Evolutionary conservation across 2,797 vertebrate species (phyloP).

Genomic region (Schizopygopsis malacanthus): DNA sequence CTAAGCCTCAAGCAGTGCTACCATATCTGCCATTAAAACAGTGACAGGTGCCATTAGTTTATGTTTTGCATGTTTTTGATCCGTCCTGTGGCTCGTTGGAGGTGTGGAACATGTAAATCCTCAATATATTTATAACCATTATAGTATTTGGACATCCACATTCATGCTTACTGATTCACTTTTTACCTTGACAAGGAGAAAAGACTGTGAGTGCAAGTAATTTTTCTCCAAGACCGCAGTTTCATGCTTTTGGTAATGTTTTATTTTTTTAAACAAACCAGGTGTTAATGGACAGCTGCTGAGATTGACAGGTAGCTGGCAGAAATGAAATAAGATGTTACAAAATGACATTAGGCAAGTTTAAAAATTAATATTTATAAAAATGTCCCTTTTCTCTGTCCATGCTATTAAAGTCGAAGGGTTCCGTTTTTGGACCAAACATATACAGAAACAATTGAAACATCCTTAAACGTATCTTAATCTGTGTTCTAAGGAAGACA

Average conservation of each 20-base stretch:
- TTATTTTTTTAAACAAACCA: constrained; percentile 31
- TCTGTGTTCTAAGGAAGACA: no score
- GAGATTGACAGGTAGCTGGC: constrained; percentile 65
- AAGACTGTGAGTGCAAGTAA: constrained; percentile 73
- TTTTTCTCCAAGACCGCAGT: constrained; percentile 74
- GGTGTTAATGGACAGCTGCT: constrained; percentile 64
- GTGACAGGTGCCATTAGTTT: constrained; percentile 59
- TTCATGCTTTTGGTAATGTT: constrained; percentile 46
- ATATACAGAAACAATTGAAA: neutral
- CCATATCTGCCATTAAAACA: constrained; percentile 50
- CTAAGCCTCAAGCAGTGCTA: constrained; percentile 18
- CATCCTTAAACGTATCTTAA: neutral
- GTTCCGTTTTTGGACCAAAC: neutral
- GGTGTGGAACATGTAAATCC: constrained; percentile 74
- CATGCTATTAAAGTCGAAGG: neutral
- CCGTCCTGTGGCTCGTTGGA: constrained; percentile 61
- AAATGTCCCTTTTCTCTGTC: neutral
- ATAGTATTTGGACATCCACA: constrained; percentile 67
- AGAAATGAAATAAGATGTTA: constrained; percentile 62
- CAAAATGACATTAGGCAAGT: constrained; percentile 65
- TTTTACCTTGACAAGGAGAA: constrained; percentile 76
- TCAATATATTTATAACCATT: constrained; percentile 75
- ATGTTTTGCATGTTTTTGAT: constrained; percentile 63
- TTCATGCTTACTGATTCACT: constrained; percentile 70
- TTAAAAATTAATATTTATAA: constrained; percentile 52